A percentile compares a stretch with the other conserved stretches of the same genome.
Evolutionary conservation across 92 coral and sea anemone species (phyloP).

Genomic region (Chrysogorgia sp.): DNA sequence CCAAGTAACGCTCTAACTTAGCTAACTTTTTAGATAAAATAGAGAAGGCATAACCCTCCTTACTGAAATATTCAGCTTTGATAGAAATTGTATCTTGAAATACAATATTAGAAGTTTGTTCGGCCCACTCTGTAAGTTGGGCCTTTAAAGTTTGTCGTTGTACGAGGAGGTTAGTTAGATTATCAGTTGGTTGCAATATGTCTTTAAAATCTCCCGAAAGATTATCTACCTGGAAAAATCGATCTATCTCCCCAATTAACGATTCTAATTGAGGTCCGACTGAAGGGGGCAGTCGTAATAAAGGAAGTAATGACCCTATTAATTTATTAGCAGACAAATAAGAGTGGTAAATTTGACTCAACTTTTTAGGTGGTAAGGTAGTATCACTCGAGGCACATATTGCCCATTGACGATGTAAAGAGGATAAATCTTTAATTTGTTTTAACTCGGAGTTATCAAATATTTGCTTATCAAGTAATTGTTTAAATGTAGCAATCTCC

Average conservation of each 20-base stretch:
- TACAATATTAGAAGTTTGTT: constrained; percentile 50
- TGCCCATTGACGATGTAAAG: constrained; percentile 51
- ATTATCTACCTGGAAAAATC: constrained; percentile 46
- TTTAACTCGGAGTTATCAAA: constrained; percentile 46
- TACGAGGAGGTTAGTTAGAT: constrained; percentile 40
- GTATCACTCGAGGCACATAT: constrained; percentile 31
- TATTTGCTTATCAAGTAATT: constrained; percentile 47
- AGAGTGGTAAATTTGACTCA: constrained; percentile 42
- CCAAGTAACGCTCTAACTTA: constrained; percentile 40
- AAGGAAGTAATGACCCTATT: constrained; percentile 29
- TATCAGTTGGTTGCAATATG: constrained; percentile 43
- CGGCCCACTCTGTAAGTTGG: constrained; percentile 55
- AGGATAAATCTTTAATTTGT: constrained; percentile 49
- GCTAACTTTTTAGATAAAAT: constrained; percentile 45
- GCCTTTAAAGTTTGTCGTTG: constrained; percentile 46
- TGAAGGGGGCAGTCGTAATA: constrained; percentile 23
- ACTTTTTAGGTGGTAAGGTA: constrained; percentile 21
- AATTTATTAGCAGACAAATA: constrained; percentile 44
- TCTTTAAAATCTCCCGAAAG: constrained; percentile 48
- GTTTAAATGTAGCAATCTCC: constrained; percentile 45
- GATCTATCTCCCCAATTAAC: constrained; percentile 43
- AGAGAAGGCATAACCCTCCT: constrained; percentile 50
- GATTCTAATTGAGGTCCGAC: constrained; percentile 41
- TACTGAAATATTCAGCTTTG: constrained; percentile 47
- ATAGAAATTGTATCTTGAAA: constrained; percentile 50